A percentile compares a stretch with the other conserved stretches of the same genome.
Evolutionary conservation across 1,140 invertebrate species (phyloP).

Genomic region (Pogonomyrmex californicus): DNA sequence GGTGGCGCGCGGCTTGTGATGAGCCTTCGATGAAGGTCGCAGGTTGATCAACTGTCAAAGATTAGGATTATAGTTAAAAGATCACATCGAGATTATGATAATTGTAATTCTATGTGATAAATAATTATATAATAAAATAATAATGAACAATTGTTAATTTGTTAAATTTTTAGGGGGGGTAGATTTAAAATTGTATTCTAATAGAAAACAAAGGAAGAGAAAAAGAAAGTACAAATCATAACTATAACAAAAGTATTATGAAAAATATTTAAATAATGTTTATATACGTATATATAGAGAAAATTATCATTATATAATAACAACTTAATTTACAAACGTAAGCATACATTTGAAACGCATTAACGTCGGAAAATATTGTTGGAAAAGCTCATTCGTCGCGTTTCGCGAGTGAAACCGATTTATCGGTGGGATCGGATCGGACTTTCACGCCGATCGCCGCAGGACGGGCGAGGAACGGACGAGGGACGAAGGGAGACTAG

Average conservation of each 20-base stretch:
- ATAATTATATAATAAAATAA: conserved; percentile 4
- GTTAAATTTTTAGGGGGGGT: not conserved
- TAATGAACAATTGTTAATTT: not conserved
- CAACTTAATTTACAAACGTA: not conserved
- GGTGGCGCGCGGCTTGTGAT: conserved; percentile 80
- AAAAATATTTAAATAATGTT: conserved; percentile 6
- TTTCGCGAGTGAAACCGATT: conserved; percentile 48
- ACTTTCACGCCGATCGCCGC: conserved; percentile 45
- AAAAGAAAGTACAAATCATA: not conserved
- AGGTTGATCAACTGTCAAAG: conserved; percentile 84
- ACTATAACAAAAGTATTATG: no score
- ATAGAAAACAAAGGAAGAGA: not conserved
- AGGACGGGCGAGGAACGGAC: not conserved
- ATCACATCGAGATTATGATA: not conserved
- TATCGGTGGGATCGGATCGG: conserved; percentile 40
- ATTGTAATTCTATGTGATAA: not conserved
- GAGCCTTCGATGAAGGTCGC: conserved; percentile 83
- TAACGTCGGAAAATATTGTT: conserved; percentile 2
- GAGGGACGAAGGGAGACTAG: not conserved
- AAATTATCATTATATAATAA: conserved; percentile 4
- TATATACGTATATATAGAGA: not conserved
- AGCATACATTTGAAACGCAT: not conserved
- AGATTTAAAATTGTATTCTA: not conserved
- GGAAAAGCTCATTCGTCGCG: conserved; percentile 32
- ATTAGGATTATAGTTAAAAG: not conserved